Percentiles rank a stretch among this genome's conserved stretches.
Evolutionary conservation across 2,888 invertebrate genomes (phyloP).

Genomic region (Pristionchus exspectatus): DNA sequence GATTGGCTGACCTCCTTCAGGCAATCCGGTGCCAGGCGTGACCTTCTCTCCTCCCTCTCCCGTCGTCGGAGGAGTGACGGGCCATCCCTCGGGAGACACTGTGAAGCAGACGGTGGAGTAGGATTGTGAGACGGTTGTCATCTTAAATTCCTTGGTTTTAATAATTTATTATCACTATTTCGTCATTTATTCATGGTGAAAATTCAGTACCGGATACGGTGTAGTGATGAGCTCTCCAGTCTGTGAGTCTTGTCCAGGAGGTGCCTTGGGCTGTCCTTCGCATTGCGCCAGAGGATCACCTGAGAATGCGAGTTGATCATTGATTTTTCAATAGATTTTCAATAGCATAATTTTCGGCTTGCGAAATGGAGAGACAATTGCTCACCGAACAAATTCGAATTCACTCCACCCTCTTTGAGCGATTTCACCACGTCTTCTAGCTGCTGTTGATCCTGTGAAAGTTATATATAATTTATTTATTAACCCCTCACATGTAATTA

Average conservation of each 20-base stretch:
- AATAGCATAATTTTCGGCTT: background rate
- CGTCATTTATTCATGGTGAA: background rate
- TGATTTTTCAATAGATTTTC: background rate
- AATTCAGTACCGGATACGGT: background rate
- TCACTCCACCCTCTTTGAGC: slow-evolving; percentile 1
- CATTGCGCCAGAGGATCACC: slow-evolving; percentile 48
- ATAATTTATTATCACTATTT: too few relatives aligned
- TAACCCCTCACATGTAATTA: too few relatives aligned
- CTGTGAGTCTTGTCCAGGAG: background rate
- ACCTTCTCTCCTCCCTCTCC: background rate
- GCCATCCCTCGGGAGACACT: background rate
- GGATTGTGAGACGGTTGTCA: background rate
- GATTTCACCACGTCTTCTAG: slow-evolving; percentile 11
- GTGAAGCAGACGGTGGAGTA: slow-evolving; percentile 47
- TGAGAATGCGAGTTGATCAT: background rate
- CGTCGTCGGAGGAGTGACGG: background rate
- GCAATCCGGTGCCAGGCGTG: background rate
- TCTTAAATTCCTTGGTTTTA: too few relatives aligned
- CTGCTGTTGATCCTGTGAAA: background rate
- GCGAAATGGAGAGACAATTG: too few relatives aligned
- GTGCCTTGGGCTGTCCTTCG: slow-evolving; percentile 46
- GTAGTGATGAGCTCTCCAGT: background rate
- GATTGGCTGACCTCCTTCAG: slow-evolving; percentile 16
- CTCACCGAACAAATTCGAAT: slow-evolving; percentile 7
- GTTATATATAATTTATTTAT: background rate